Base-by-base conservation (phyloP, 2,113 vertebrate species). In the Tylochromis polylepis region DNA sequence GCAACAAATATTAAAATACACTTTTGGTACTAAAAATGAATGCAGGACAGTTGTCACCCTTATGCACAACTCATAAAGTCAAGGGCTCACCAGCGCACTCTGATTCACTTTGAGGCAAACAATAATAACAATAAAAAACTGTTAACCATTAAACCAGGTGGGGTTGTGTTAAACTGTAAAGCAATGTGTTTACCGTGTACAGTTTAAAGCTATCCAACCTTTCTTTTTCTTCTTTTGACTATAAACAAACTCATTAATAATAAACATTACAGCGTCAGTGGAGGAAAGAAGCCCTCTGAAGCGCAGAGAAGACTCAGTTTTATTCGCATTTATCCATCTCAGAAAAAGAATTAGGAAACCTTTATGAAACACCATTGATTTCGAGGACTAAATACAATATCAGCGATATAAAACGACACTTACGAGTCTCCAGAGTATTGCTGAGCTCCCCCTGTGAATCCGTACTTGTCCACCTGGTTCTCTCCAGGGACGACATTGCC, bases 381-480 rank as follows among this genome's bases (percentile, higher is more conserved):
- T 31, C 18, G 27, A 34, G 20, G 22, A 9, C 5, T 59, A 43
- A 38, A 7, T 38, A 36, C 22, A 55, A 38, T 27, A 53, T 67
- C 43, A 34, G 56, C 16, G 2, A 29, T 4, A 29, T 34, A 10
- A 29, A 57, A 53, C 3, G 27, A 2, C 18, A 95, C 96, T 97
- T 86, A 98, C 97, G 82, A 31, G 46, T 94, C 92, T 83, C 88
- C 95, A 1, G 95, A 81, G 84, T 85, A 80, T 90, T 98, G 97
- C 88, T 98, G 98, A 24, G 97, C 95, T 92, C 97, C 97, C 72
- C 97, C 97, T 5, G 97, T 96, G 94, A 99, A 99, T 43, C 98
- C 98, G 90, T 98, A 99, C 95, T 97, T 97, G 91, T 99, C 98
- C 90, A 97, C 96, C 89, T 93, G 96, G 59, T 79, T 96, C 80